A percentile compares a stretch with the other conserved stretches of the same genome.
Conservation (phyloP, 2,797 vertebrate genomes). For the Pseudochromis fuscus region DNA sequence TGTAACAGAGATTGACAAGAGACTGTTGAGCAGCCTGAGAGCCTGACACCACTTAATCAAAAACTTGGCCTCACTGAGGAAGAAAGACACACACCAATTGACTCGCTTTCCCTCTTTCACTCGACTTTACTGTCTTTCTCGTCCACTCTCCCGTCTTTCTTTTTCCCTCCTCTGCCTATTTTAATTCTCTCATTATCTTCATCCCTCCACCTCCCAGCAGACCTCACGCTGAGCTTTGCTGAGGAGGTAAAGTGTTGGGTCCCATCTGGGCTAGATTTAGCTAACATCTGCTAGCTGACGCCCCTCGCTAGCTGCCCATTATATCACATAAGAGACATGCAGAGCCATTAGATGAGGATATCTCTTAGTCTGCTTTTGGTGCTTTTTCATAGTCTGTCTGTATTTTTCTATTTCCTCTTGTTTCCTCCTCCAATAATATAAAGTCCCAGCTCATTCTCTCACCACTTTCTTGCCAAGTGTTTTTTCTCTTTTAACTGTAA, state of each 20-base stretch:
- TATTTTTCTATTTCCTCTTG: neutral
- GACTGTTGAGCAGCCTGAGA: conserved; percentile 37
- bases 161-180: neutral
- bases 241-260: conserved; percentile 60
- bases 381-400: conserved; percentile 3
- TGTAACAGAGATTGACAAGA: conserved; percentile 39
- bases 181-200: conserved; percentile 34
- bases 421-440: conserved; percentile 7
- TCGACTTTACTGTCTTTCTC: neutral
- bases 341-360: conserved; percentile 38
- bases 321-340: conserved; percentile 43
- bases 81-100: conserved; percentile 36
- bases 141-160: neutral
- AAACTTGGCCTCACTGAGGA: conserved; percentile 45
- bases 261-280: conserved; percentile 72
- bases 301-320: conserved; percentile 36
- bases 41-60: conserved; percentile 38
- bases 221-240: conserved; percentile 43
- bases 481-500: conserved; percentile 25
- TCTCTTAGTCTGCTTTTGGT: conserved; percentile 1
- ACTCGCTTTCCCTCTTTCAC: conserved; percentile 27
- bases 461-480: conserved; percentile 5
- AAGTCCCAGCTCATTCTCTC: conserved; percentile 17
- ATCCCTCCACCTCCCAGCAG: conserved; percentile 41
- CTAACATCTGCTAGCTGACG: conserved; percentile 69